Base-by-base conservation (phyloP, 2,888 invertebrate species). In the Protodeltote pygarga region DNA sequence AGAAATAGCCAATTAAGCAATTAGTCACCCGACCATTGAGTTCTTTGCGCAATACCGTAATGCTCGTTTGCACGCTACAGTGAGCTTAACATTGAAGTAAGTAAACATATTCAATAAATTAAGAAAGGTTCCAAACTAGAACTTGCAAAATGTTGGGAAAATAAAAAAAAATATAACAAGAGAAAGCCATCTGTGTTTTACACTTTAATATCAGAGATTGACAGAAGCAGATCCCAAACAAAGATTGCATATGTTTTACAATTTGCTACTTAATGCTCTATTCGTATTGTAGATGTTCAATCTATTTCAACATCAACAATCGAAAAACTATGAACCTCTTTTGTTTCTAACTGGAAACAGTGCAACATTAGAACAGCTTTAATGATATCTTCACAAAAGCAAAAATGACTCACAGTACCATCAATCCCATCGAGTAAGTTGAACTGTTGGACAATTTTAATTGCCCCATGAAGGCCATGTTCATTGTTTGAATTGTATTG, bases 1-100 rank as follows among this genome's bases (percentile, higher is more conserved):
- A 66, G 31, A 59, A 61, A 39, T 61, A 65, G 16, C 16, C 54
- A 62, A 45, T 65, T 54, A 45, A 40, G 58, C 54, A 59, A 65
- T 65, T 65, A 66, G 39, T 54, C 63, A 59, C 33, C 41, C 27
- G 8, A 34, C 38, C 57, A 65, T 62, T 57, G 38, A 58, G 46
- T 32, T 31, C 24, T 44, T 52, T 58, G 38, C 40, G 63, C 49
- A 64, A 65, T 44, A 21, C 21, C 38, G 25, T 28, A 41, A 34
- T 57, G 52, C 57, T 39, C 33, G 29, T 55, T 47, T 48, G 31
- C 48, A 46, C 46, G 53, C 31, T 51, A 55, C 52, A 48, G 25
- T 27, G 46, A 60, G 28, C 33, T 25, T 16, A 25, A 37, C 29
- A 20, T 21, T 16, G 21, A 25, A 44, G 13, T 10, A 9, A 33